Percentiles rank a stretch among this genome's conserved stretches.
These are phyloP conservation scores for Chrysogorgia sp. DNA, from an alignment of 92 coral and sea anemone genomes.

Conservation along the genomic window DNA sequence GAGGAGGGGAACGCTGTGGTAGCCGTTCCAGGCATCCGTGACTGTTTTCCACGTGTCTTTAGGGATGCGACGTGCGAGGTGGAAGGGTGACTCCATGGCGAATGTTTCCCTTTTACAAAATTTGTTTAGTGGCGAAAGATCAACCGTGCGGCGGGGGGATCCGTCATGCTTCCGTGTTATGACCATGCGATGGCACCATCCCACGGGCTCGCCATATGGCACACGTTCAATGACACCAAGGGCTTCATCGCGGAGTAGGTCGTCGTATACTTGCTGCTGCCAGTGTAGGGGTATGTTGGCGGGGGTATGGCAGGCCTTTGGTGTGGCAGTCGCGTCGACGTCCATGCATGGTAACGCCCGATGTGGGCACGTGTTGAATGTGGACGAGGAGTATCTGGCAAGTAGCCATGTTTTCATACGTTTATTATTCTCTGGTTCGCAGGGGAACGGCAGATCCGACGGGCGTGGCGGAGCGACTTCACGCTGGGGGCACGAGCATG, in stretches of 20 bases:
- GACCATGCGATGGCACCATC: constrained; percentile 72
- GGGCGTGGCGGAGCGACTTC: constrained; percentile 25
- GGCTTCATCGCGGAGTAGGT: constrained; percentile 53
- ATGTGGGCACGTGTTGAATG: constrained; percentile 52
- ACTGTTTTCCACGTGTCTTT: constrained; percentile 65
- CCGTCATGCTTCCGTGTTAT: constrained; percentile 73
- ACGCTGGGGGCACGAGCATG: constrained; percentile 57
- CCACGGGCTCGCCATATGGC: constrained; percentile 70
- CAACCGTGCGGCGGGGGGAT: constrained; percentile 66
- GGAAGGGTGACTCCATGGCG: constrained; percentile 61
- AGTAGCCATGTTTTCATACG: constrained; percentile 37
- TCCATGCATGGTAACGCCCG: constrained; percentile 43
- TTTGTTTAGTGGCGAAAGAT: constrained; percentile 58
- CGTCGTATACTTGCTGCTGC: constrained; percentile 30
- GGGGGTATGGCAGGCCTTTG: constrained; percentile 45
- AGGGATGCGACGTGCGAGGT: constrained; percentile 63
- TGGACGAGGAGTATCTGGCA: constrained; percentile 10
- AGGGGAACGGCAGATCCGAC: constrained; percentile 47
- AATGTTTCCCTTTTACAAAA: constrained; percentile 59
- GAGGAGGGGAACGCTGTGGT: constrained; percentile 57
- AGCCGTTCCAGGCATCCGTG: constrained; percentile 64
- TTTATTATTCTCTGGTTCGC: constrained; percentile 40
- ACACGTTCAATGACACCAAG: constrained; percentile 71
- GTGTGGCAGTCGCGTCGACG: constrained; percentile 36
- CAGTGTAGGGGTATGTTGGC: constrained; percentile 41